Evolutionary conservation across 1,140 invertebrate species (phyloP).

Genomic region (Anastatus disparis): DNA sequence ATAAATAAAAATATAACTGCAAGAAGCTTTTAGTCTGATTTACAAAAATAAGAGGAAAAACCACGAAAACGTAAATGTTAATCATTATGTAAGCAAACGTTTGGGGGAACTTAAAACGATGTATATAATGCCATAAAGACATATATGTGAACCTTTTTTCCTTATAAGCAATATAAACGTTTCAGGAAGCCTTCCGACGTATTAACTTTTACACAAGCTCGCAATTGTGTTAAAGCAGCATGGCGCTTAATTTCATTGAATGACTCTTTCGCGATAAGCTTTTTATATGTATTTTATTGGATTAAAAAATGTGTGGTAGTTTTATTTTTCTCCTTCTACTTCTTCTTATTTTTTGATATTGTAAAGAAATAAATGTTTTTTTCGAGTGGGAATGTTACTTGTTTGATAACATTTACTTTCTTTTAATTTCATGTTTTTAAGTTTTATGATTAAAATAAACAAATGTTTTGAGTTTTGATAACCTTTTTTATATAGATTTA

Average conservation of each 20-base stretch:
- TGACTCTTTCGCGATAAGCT: slow-evolving; percentile 6
- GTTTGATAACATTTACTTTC: background rate
- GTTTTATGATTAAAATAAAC: too few relatives aligned
- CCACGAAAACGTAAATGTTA: slow-evolving; percentile 20
- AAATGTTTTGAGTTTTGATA: too few relatives aligned
- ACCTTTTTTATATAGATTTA: too few relatives aligned
- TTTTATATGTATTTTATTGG: background rate
- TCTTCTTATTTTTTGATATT: background rate
- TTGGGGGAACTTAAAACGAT: too few relatives aligned
- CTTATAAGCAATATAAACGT: background rate
- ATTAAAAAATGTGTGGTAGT: background rate
- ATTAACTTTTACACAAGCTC: slow-evolving; percentile 34
- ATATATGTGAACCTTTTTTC: background rate
- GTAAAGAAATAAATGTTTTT: background rate
- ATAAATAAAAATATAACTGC: background rate
- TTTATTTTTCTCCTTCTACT: too few relatives aligned
- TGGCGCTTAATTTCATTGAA: slow-evolving; percentile 57
- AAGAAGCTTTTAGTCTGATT: background rate
- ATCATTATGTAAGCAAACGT: slow-evolving; percentile 23
- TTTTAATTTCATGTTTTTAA: too few relatives aligned
- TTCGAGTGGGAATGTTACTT: background rate
- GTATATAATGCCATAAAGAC: background rate
- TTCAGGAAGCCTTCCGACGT: slow-evolving; percentile 19
- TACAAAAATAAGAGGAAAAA: background rate
- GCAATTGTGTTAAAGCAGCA: slow-evolving; percentile 51